Evolutionary conservation across 1,140 invertebrate genomes (phyloP), one percentile per base, ranked within the genome.

Genomic region (Aplysia californica): DNA sequence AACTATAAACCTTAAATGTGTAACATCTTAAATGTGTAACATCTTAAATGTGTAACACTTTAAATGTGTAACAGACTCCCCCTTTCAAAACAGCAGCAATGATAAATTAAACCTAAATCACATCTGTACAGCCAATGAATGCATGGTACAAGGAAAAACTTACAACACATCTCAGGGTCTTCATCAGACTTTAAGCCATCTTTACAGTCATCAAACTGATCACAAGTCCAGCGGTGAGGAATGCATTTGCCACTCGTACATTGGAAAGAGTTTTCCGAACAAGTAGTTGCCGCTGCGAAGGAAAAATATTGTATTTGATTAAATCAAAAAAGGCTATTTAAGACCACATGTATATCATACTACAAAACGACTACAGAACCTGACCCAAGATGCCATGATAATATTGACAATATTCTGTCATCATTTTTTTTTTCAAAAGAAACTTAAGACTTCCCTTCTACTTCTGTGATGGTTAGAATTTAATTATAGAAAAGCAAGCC

Each of bases 181-280:
- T 92, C 91, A 84, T 91, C 89, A 33, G 89, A n/a, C n/a, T n/a
- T n/a, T n/a, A n/a, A 89, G 29, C 82, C 86, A 73, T 87, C 85
- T 15, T 20, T 21, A 59, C 86, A 87, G 50, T 87, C 86, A 59
- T 79, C 41, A 23, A 84, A 81, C 0, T 77, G 69, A 75, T 87
- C 85, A 82, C 86, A 87, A 0, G 31, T 26, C 85, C 85, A 87
- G 4, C 67, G 56, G 4, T 36, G 4, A 26, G 80, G 76, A 29
- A 86, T 82, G 76, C 86, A 87, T 20, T 81, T 64, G 20, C 68
- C 79, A 71, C 66, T 76, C 10, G 39, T 56, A 79, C 84, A 85
- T 29, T 44, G 59, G 35, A 79, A 80, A 26, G 77, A 69, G 2
- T 33, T 44, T 39, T 68, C 66, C 23, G 70, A 59, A 66, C 79